Base-by-base conservation (phyloP, 2,888 invertebrate species). In the Alsophila aescularia region DNA sequence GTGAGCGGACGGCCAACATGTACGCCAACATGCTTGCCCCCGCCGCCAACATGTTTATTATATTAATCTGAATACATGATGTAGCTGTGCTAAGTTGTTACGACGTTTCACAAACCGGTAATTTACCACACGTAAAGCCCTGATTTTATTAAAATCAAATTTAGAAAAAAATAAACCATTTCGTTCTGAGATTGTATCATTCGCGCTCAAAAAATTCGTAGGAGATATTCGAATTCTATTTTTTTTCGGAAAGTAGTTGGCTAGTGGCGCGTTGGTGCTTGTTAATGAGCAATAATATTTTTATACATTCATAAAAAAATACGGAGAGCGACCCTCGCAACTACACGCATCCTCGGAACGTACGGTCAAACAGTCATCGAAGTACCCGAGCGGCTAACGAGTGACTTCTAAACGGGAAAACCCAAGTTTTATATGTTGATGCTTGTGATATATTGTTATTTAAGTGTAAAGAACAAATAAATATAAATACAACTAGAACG, bases 381-480 rank as follows among this genome's bases (percentile, higher is more conserved):
- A 59, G 52, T 24, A 55, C 39, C 43, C 50, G 55, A 52, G 60
- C 56, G 56, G 52, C 61, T 61, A 63, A 43, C 48, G 50, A 58
- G 50, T 35, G 43, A 53, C 36, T 55, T 55, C 27, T 58, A 40
- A 54, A 42, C 52, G 45, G 50, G 27, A 51, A 70, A 62, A 73
- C 79, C 70, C 77, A 80, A 75, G 66, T 84, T 84, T 83, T 82
- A 86, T 88, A 89, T 87, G 87, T 90, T 90, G 87, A 88, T 73
- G 90, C 90, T 90, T 90, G 90, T 90, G 90, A 90, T 90, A 90
- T 89, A 89, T 90, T 90, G 90, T 90, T 90, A 90, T 90, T 90
- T 90, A 90, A 88, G 90, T 90, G 90, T 90, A 90, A 90, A 83
- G 84, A 82, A 80, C 82, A 87, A 84, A 84, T 86, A 77, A 55